A percentile compares a stretch with the other conserved stretches of the same genome.
phyloP scores from a whole-genome alignment of 2,888 invertebrate species.

The Drosophila birchii region DNA sequence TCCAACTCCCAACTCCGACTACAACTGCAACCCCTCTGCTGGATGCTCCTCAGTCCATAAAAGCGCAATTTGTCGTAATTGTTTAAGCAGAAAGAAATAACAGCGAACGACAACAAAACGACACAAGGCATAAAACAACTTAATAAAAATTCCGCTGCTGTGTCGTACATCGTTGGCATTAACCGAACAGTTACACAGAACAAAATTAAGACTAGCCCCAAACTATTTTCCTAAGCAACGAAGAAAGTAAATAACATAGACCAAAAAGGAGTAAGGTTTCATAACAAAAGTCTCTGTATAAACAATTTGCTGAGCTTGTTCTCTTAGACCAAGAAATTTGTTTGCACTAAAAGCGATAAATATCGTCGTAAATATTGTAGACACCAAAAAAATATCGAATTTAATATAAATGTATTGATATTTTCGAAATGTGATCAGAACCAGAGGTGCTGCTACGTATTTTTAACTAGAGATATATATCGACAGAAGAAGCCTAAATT shows the following conservation, averaged over 20 bases:
- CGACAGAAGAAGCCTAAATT: not conserved
- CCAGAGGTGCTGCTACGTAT: no score
- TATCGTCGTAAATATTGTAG: no score
- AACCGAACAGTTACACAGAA: constrained; percentile 11
- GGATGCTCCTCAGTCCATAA: constrained; percentile 68
- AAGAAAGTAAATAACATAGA: no score
- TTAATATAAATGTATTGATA: no score
- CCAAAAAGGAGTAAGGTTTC: not conserved
- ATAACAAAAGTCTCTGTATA: not conserved
- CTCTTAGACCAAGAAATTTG: not conserved
- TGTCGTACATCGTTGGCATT: constrained; percentile 71
- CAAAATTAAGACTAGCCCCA: not conserved
- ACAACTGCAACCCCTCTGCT: not conserved
- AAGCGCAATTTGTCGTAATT: constrained; percentile 82
- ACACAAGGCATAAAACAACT: constrained; percentile 78
- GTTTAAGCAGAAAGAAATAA: constrained; percentile 81
- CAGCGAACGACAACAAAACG: constrained; percentile 58
- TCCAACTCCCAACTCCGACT: not conserved
- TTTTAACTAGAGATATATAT: not conserved
- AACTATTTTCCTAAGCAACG: no score
- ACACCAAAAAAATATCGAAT: no score
- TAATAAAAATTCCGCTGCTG: constrained; percentile 81
- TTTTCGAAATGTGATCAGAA: no score
- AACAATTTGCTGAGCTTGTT: not conserved
- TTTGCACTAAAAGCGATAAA: not conserved